These are phyloP conservation scores for Aythya baeri DNA, from an alignment of 2,113 vertebrate genomes.

Conservation along the genomic window DNA sequence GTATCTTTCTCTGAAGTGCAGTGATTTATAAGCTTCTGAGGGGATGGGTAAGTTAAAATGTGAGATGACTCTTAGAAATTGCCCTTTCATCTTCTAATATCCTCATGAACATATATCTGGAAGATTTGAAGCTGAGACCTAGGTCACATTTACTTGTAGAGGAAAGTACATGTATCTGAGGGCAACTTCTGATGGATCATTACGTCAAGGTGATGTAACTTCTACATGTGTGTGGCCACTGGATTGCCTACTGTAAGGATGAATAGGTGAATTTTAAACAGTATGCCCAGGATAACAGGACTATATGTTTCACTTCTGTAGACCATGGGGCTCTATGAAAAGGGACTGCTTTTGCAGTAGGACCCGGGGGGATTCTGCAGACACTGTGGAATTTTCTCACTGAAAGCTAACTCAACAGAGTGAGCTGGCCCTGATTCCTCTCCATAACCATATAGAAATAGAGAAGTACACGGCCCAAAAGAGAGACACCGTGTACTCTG, in stretches of 20 bases:
- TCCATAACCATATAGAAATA: background rate
- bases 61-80: background rate
- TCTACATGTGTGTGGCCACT: background rate
- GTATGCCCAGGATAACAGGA: background rate
- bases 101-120: background rate
- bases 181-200: background rate
- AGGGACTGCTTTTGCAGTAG: background rate
- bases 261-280: background rate
- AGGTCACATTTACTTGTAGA: background rate
- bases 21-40: slow-evolving; percentile 28
- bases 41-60: background rate
- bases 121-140: background rate
- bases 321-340: background rate
- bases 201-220: background rate
- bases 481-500: background rate
- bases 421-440: background rate
- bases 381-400: background rate
- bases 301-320: background rate
- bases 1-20: background rate
- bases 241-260: background rate
- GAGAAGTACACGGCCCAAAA: background rate
- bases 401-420: background rate
- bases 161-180: background rate
- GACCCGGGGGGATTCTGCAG: background rate
- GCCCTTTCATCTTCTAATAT: background rate